Conservation (phyloP, 2,888 invertebrate species). For the Hyposoter didymator region DNA sequence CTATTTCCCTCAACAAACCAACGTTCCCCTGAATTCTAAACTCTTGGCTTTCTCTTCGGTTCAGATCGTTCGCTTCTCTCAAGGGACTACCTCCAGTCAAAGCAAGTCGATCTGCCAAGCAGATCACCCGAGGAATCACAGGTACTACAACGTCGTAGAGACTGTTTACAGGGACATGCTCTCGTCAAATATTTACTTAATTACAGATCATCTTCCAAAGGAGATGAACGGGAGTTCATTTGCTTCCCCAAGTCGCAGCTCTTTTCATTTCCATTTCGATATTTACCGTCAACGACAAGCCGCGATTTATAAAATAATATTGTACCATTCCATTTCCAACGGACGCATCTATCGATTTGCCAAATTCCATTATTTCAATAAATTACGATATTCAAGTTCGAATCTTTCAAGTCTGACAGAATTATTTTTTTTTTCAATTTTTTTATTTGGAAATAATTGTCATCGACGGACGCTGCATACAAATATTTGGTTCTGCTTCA, state of each 20-base stretch:
- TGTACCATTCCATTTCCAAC: too few relatives aligned
- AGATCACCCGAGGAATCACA: not conserved
- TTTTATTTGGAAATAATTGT: too few relatives aligned
- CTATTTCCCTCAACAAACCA: conserved; percentile 10
- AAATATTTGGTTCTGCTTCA: too few relatives aligned
- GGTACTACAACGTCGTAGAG: not conserved
- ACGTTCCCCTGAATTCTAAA: conserved; percentile 19
- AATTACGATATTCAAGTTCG: too few relatives aligned
- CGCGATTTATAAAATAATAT: too few relatives aligned
- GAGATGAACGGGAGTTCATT: not conserved
- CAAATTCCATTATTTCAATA: too few relatives aligned
- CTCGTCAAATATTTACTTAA: not conserved
- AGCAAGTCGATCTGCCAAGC: not conserved
- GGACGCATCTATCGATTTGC: too few relatives aligned
- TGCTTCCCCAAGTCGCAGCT: not conserved
- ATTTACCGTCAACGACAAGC: too few relatives aligned
- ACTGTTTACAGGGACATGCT: not conserved
- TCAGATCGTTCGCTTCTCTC: conserved; percentile 23
- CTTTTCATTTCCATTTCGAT: too few relatives aligned
- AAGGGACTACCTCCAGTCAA: conserved; percentile 10
- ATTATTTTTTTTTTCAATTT: too few relatives aligned
- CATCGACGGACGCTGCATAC: too few relatives aligned
- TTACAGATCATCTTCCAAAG: not conserved
- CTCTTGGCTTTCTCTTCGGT: conserved; percentile 27
- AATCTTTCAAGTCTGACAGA: too few relatives aligned